phyloP scores from a whole-genome alignment of 2,113 vertebrate genomes.

The Scomber colias region DNA sequence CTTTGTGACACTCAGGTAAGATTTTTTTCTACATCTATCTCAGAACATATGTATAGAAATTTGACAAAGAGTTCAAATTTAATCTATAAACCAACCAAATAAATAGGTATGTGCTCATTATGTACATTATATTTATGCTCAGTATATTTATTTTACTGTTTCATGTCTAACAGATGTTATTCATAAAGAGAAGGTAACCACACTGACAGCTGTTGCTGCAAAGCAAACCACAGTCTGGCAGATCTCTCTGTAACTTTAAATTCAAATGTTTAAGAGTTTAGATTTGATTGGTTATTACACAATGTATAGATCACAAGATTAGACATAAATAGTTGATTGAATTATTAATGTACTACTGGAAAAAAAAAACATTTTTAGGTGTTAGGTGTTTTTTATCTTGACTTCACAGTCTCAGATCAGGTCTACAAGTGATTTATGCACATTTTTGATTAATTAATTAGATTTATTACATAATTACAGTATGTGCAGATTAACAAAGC shows the following conservation, averaged over 20 bases:
- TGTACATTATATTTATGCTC: not conserved
- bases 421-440: not conserved
- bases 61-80: not conserved
- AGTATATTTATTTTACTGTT: not conserved
- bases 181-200: too few relatives aligned
- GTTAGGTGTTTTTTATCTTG: not conserved
- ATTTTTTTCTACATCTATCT: constrained; percentile 8
- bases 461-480: not conserved
- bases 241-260: not conserved
- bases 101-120: not conserved
- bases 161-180: not conserved
- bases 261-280: constrained; percentile 2
- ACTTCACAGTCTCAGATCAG: not conserved
- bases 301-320: not conserved
- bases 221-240: not conserved
- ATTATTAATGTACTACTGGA: not conserved
- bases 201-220: not conserved
- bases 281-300: not conserved
- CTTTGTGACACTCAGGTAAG: constrained; percentile 60
- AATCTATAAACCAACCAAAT: not conserved
- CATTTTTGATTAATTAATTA: not conserved
- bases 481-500: not conserved
- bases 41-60: not conserved
- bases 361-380: not conserved
- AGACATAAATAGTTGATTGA: not conserved